Percentiles rank a stretch among this genome's conserved stretches.
Evolutionary conservation across 1,140 invertebrate genomes (phyloP).

Genomic region (Neodiprion virginianus): DNA sequence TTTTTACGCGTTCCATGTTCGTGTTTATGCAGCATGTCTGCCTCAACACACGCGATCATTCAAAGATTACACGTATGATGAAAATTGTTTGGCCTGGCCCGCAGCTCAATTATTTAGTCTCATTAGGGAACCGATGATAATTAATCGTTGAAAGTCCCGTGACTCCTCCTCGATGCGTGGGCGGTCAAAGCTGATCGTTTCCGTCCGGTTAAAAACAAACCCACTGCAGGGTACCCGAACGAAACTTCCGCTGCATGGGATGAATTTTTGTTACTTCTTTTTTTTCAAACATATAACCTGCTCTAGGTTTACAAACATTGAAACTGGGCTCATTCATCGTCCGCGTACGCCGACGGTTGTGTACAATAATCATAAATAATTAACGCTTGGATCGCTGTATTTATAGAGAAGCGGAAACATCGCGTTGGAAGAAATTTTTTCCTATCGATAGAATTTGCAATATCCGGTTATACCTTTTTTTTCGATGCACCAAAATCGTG

Average conservation of each 20-base stretch:
- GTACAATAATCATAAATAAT: background rate
- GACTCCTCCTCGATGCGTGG: background rate
- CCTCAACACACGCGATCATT: background rate
- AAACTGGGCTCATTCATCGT: background rate
- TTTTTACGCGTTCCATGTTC: background rate
- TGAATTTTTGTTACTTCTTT: background rate
- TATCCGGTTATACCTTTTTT: too few relatives aligned
- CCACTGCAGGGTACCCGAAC: background rate
- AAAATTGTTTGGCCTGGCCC: background rate
- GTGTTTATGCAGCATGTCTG: too few relatives aligned
- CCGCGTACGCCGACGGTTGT: background rate
- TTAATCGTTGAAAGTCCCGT: constrained; percentile 5
- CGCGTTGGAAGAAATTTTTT: too few relatives aligned
- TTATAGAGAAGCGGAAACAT: too few relatives aligned
- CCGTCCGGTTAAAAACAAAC: constrained; percentile 4
- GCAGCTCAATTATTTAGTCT: constrained; percentile 1
- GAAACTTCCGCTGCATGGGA: background rate
- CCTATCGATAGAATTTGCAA: too few relatives aligned
- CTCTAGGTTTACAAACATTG: background rate
- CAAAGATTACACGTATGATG: background rate
- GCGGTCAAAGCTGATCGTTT: constrained; percentile 4
- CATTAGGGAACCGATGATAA: constrained; percentile 7
- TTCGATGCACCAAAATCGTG: too few relatives aligned
- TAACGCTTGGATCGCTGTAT: too few relatives aligned
- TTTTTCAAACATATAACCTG: background rate